Evolutionary conservation across 1,140 invertebrate genomes (phyloP), one percentile per base, ranked within the genome.

Genomic region (Scaptomyza hsui): DNA sequence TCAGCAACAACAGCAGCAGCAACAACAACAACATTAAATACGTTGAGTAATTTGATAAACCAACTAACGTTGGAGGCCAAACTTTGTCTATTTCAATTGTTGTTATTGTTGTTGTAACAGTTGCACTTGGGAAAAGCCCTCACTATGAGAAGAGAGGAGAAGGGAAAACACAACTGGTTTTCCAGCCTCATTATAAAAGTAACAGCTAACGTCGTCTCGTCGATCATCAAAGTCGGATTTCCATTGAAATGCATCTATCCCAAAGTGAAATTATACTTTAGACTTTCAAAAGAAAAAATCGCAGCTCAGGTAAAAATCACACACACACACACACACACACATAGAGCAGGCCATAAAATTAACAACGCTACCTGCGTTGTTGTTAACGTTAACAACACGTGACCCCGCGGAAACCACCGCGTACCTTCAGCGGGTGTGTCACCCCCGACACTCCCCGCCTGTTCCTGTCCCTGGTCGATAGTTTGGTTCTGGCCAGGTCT

Each of bases 221-320:
- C 45, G 72, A 70, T 86, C 68, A 77, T 73, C 72, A 64, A 49
- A 64, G 61, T 61, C 55, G 44, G 10, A 37, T 81, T 81, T 86
- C 82, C 77, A 71, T 68, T 78, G 81, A 88, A 86, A 75, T 83
- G 71, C 78, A 76, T n/a, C n/a, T n/a, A n/a, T 76, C 71, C 47
- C 60, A 70, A 55, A 74, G 53, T 63, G 65, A 72, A 85, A 80
- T 76, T 68, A 81, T 86, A 78, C 77, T 57, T 86, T 45, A 81
- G 4, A 26, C 80, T 73, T 85, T 80, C 77, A 61, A 59, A 59
- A 55, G 62, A 77, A 85, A 78, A 70, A 72, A 72, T 77, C 81
- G 74, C 81, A 26, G 74, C 24, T 24, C 72, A 85, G 79, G 80
- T 85, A 83, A 71, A 18, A 64, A 35, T 44, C 16, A 45, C 24